These are phyloP conservation scores for Atherinosoma microstoma DNA, from an alignment of 2,797 vertebrate genomes.

Conservation along the genomic window DNA sequence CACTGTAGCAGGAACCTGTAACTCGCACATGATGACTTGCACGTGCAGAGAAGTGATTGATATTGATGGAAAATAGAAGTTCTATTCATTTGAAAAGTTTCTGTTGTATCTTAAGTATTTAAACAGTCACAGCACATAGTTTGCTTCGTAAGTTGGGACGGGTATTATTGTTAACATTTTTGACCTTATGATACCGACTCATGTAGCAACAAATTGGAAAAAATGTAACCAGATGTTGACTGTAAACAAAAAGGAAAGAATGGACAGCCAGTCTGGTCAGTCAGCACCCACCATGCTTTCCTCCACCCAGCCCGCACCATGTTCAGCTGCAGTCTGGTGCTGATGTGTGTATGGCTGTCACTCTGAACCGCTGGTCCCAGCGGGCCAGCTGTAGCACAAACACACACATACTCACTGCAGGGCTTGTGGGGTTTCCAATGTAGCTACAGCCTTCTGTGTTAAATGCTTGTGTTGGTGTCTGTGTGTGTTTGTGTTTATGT, in stretches of 20 bases:
- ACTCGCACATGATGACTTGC: constrained; percentile 10
- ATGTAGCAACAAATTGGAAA: neutral
- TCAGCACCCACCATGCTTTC: constrained; percentile 38
- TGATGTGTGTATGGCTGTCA: constrained; percentile 70
- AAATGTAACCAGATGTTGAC: neutral
- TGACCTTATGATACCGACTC: neutral
- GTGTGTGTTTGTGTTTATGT: constrained; percentile 43
- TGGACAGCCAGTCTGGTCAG: constrained; percentile 20
- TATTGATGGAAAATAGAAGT: neutral
- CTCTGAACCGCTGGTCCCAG: constrained; percentile 73
- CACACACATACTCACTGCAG: constrained; percentile 75
- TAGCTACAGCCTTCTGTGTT: constrained; percentile 67
- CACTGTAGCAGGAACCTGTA: constrained; percentile 20
- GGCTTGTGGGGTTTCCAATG: constrained; percentile 77
- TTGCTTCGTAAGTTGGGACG: neutral
- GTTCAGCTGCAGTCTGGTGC: constrained; percentile 54
- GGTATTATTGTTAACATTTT: neutral
- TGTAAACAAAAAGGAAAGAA: neutral
- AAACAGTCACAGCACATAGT: neutral
- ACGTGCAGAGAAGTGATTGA: neutral
- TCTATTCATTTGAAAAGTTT: neutral
- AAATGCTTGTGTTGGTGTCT: constrained; percentile 54
- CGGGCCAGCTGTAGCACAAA: constrained; percentile 73
- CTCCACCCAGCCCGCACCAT: constrained; percentile 35
- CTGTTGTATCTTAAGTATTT: constrained; percentile 11